Conservation (phyloP, 2,888 invertebrate species). For the Kuschelorhynchus macadamiae region DNA sequence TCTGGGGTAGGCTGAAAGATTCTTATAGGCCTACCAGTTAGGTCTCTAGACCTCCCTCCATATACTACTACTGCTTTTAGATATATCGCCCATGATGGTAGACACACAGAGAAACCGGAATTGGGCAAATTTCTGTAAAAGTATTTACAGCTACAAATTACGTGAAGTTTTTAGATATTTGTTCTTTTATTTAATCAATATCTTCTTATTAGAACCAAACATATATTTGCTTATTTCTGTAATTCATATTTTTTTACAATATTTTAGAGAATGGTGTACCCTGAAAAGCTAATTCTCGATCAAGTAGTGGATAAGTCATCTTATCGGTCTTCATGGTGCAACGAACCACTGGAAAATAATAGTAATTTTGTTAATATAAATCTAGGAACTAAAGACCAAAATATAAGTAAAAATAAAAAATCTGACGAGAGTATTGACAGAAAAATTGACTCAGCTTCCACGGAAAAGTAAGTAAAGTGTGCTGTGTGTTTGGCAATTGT, state of each 20-base stretch:
- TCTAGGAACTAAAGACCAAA: background rate
- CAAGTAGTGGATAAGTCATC: constrained; percentile 61
- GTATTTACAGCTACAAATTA: no score
- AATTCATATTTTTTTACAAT: background rate
- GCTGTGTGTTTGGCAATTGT: background rate
- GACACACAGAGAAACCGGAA: no score
- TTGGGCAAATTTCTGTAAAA: no score
- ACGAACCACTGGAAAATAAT: constrained; percentile 60
- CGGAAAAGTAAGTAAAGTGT: constrained; percentile 43
- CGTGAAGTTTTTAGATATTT: no score
- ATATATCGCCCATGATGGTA: no score
- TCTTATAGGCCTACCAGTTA: no score
- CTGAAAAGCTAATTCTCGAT: constrained; percentile 65
- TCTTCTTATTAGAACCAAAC: no score
- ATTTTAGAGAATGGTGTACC: constrained; percentile 67
- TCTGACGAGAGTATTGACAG: constrained; percentile 1
- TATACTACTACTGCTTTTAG: no score
- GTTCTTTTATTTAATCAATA: no score
- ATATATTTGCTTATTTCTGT: no score
- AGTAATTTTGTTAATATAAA: constrained; percentile 20
- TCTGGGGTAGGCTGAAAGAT: no score
- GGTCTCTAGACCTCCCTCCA: no score
- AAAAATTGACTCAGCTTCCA: constrained; percentile 16
- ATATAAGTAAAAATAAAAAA: constrained; percentile 6
- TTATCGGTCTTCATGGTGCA: constrained; percentile 63